Evolutionary conservation across 92 coral and sea anemone genomes (phyloP).

Genomic region (Parazoanthus atlanticus): DNA sequence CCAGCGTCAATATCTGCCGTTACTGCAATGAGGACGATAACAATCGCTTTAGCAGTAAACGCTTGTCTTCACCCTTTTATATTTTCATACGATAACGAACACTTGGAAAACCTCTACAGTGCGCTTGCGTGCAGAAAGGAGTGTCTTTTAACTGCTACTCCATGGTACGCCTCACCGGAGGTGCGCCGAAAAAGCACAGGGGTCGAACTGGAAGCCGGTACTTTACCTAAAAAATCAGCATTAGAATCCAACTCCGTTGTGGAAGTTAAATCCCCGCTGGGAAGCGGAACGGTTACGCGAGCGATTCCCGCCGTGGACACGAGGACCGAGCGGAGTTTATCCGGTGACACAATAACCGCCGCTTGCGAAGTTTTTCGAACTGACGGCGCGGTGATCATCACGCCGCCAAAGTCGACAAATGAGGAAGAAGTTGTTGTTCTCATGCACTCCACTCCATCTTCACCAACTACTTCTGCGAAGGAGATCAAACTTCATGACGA

Average conservation of each 20-base stretch:
- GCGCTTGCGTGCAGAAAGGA: conserved; percentile 72
- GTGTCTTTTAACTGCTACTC: conserved; percentile 37
- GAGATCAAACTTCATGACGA: conserved; percentile 68
- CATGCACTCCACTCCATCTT: conserved; percentile 80
- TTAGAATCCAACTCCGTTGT: conserved; percentile 54
- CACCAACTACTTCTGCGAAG: conserved; percentile 66
- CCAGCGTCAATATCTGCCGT: conserved; percentile 68
- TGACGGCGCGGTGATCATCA: conserved; percentile 83
- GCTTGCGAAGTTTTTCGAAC: conserved; percentile 76
- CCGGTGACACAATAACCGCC: conserved; percentile 38
- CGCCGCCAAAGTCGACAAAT: conserved; percentile 66
- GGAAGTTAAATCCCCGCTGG: conserved; percentile 45
- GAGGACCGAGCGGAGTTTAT: conserved; percentile 16
- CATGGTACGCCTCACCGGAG: conserved; percentile 38
- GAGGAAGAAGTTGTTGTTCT: conserved; percentile 66
- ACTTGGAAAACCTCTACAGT: conserved; percentile 75
- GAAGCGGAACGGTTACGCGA: conserved; percentile 35
- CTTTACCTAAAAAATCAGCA: conserved; percentile 53
- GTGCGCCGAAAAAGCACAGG: conserved; percentile 38
- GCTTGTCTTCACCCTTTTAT: conserved; percentile 86
- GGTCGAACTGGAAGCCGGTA: conserved; percentile 57
- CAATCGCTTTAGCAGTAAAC: conserved; percentile 78
- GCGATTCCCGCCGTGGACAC: conserved; percentile 47
- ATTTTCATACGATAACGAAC: conserved; percentile 82
- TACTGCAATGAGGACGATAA: conserved; percentile 75